These are phyloP conservation scores for Perdita meconis DNA, from an alignment of 2,888 invertebrate genomes.

Conservation along the genomic window DNA sequence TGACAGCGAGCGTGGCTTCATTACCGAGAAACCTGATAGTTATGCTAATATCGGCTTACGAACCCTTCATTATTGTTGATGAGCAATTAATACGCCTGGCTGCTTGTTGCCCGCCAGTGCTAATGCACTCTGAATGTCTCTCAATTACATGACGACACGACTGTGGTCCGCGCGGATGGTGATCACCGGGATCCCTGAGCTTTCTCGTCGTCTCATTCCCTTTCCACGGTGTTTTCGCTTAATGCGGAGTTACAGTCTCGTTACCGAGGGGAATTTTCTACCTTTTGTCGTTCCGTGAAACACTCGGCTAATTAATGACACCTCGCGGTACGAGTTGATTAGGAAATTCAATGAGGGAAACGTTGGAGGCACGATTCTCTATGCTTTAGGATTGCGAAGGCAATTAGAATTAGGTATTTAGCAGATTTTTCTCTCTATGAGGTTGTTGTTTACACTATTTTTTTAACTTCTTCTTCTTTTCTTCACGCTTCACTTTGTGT, in stretches of 20 bases:
- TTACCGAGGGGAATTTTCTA: slow-evolving; percentile 23
- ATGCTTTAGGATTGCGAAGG: too few relatives aligned
- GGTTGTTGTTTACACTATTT: too few relatives aligned
- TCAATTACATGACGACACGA: slow-evolving; percentile 80
- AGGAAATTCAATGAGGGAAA: too few relatives aligned
- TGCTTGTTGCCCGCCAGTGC: slow-evolving; percentile 72
- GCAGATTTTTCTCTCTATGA: too few relatives aligned
- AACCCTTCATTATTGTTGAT: slow-evolving; percentile 83
- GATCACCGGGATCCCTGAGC: slow-evolving; percentile 33
- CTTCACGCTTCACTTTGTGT: too few relatives aligned
- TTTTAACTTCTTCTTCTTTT: too few relatives aligned
- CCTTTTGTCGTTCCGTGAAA: neutral
- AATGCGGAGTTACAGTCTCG: slow-evolving; percentile 47
- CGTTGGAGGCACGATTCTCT: too few relatives aligned
- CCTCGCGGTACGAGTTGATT: neutral
- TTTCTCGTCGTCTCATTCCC: slow-evolving; percentile 35
- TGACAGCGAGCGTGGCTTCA: slow-evolving; percentile 77
- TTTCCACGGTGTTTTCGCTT: slow-evolving; percentile 23
- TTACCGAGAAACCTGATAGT: slow-evolving; percentile 82
- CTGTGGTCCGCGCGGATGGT: slow-evolving; percentile 56
- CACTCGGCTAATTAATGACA: neutral
- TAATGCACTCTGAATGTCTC: slow-evolving; percentile 80
- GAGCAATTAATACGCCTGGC: slow-evolving; percentile 82
- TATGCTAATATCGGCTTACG: slow-evolving; percentile 83
- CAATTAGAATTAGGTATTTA: too few relatives aligned